These are phyloP conservation scores for Lagria hirta DNA, from an alignment of 2,888 invertebrate species.

Conservation along the genomic window DNA sequence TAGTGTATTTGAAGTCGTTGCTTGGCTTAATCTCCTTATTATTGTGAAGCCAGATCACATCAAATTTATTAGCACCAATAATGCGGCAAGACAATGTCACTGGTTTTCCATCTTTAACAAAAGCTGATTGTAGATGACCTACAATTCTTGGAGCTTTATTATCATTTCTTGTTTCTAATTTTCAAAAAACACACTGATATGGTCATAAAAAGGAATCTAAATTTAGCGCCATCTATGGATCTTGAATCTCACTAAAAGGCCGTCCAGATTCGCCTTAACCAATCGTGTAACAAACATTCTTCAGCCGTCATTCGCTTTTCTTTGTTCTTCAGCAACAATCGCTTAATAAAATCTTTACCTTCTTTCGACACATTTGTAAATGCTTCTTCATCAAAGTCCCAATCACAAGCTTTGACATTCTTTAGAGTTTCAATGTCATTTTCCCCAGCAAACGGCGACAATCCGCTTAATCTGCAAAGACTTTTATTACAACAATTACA, in stretches of 20 bases:
- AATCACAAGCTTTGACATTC: conserved; percentile 97
- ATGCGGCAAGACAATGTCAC: conserved; percentile 83
- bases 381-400: conserved; percentile 97
- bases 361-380: conserved; percentile 94
- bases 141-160: conserved; percentile 87
- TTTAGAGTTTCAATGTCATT: conserved; percentile 97
- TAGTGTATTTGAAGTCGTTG: conserved; percentile 93
- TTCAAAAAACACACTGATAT: too few species aligned
- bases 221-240: too few species aligned
- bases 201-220: too few species aligned
- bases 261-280: conserved; percentile 96
- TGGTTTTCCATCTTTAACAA: conserved; percentile 85
- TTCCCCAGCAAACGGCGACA: conserved; percentile 98
- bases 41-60: conserved; percentile 95
- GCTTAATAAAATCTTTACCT: conserved; percentile 96
- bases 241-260: too few species aligned
- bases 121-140: conserved; percentile 78
- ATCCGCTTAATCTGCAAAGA: conserved; percentile 77
- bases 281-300: conserved; percentile 92
- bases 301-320: conserved; percentile 98
- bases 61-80: conserved; percentile 85
- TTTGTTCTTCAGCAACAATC: conserved; percentile 88
- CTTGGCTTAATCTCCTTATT: conserved; percentile 96
- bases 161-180: too few species aligned
- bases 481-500: too few species aligned